Evolutionary conservation across 2,888 invertebrate species (phyloP), one percentile per base, ranked within the genome.

Genomic region (Calameuta pallipes): DNA sequence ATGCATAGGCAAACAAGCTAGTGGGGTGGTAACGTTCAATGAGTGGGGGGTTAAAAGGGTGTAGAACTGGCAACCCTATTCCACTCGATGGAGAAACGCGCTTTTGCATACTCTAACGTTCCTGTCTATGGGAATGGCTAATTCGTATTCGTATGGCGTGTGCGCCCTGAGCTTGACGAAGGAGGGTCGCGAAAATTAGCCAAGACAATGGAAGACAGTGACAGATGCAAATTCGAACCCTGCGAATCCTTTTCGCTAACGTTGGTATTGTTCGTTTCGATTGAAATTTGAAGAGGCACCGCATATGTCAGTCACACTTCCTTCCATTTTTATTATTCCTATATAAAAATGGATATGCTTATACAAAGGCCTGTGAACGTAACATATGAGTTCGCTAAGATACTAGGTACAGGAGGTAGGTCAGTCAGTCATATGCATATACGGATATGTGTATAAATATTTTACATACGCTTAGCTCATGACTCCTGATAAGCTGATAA

Each of bases 161-260:
- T 70, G 79, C 80, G 78, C 12, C 4, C 75, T 79, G 74, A 56
- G 36, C 34, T 75, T 76, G 76, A 80, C 78, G 78, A 76, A 77
- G 79, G 86, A 85, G 88, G 85, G 84, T 82, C 79, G 82, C 81
- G 82, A 81, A 90, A 91, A 91, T 91, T 91, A 91, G 91, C 91
- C 89, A 85, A 91, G 86, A 91, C 91, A 91, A 91, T 86, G 83
- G 81, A 77, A 82, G 86, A 87, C 83, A 85, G 84, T 80, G 85
- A 84, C 91, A 91, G 91, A 91, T 91, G 91, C 90, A 91, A 91
- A 91, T 91, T 85, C 83, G 80, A 83, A 82, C 75, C 81, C 80
- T 41, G 41, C 15, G 82, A 82, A 86, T 85, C 83, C 83, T 86
- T 85, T 78, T 83, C 75, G 83, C 37, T 75, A 12, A 77, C 69